Conservation (phyloP, 2,888 invertebrate genomes). For the Drosophila stalkeri region DNA sequence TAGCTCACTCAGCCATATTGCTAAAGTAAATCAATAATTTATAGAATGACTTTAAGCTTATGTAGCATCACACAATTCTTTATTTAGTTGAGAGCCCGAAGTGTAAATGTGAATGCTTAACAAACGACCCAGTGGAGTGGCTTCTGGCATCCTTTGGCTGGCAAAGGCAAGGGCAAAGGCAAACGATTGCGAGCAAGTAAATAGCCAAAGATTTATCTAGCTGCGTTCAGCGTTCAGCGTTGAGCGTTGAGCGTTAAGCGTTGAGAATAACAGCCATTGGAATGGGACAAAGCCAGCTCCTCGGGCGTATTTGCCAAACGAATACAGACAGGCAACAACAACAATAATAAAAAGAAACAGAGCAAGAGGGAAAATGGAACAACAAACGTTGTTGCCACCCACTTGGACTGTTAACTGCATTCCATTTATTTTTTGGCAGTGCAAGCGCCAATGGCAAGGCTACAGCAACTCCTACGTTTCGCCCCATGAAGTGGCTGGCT, state of each 20-base stretch:
- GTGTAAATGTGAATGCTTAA: constrained; percentile 53
- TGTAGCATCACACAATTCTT: constrained; percentile 55
- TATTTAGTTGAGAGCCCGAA: constrained; percentile 67
- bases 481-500: background rate
- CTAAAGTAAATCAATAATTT: constrained; percentile 69
- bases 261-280: constrained; percentile 22
- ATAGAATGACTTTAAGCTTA: constrained; percentile 61
- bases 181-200: constrained; percentile 43
- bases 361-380: background rate
- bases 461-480: background rate
- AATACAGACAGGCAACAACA: background rate
- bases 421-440: constrained; percentile 68
- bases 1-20: background rate
- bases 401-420: constrained; percentile 59
- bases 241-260: constrained; percentile 29
- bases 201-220: constrained; percentile 73
- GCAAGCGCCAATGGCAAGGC: constrained; percentile 26
- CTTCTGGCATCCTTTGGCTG: constrained; percentile 15
- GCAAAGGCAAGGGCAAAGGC: constrained; percentile 25
- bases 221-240: constrained; percentile 41
- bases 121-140: constrained; percentile 43
- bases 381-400: constrained; percentile 1
- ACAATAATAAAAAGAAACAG: background rate
- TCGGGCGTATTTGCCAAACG: constrained; percentile 32
- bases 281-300: constrained; percentile 32